Base-by-base conservation (phyloP, 1,140 invertebrate genomes). In the Leptopilina boulardi region DNA sequence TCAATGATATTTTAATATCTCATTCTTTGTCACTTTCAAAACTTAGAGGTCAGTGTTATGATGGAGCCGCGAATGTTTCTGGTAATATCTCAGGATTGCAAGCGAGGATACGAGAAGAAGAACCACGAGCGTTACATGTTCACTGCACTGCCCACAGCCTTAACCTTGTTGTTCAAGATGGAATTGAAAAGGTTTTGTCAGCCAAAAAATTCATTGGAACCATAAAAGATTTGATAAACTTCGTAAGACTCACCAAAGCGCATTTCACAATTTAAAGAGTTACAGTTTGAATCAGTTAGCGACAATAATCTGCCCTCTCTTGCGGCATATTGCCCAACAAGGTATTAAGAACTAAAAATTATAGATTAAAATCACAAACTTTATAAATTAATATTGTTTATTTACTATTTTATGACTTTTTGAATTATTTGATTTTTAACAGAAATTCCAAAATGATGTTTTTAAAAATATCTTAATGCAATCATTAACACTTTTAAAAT, bases 21-120 rank as follows among this genome's bases (percentile, higher is more conserved):
- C 75, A 74, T 41, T 71, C 44, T 34, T 74, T 83, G 47, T 19
- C 70, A 30, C 73, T 81, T n/a, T 56, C 73, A 38, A 77, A 51
- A 26, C 51, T 77, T 56, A 79, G 83, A 70, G 83, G 82, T 13
- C 82, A 83, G 51, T 84, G 81, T 79, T 84, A 81, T 47, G 83
- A 85, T 76, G 81, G 83, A n/a, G 83, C 79, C 0, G n/a, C 82
- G 2, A 84, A 85, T 54, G 79, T 85, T 73, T 80, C 71, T 70
- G 83, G 81, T 13, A 73, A 76, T 42, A 73, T 80, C 11, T 72
- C 76, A 72, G 81, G 84, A 41, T 74, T 84, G 42, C 79, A 83
- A 76, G 21, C 76, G n/a, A 71, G 77, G 47, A 71, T 84, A 26
- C 74, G 71, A 30, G 73, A 76, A 75, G 70, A 73, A 66, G 83